A percentile compares a stretch with the other conserved stretches of the same genome.
Evolutionary conservation across 2,113 vertebrate species (phyloP).

Genomic region (Plecotus auritus): DNA sequence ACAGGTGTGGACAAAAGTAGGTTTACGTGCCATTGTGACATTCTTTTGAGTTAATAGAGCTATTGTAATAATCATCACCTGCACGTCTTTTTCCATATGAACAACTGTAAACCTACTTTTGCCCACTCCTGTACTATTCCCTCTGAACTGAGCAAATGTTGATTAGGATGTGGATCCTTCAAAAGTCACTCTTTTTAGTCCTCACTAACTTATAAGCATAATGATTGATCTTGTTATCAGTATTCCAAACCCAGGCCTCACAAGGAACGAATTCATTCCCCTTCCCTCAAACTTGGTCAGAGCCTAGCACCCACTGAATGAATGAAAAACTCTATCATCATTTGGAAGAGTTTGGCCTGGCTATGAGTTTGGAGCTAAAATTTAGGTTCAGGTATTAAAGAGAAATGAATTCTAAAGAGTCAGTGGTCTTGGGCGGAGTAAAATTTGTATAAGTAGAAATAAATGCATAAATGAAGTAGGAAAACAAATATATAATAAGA

Average conservation of each 20-base stretch:
- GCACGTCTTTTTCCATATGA: no score
- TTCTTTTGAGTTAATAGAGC: no score
- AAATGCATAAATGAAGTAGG: neutral
- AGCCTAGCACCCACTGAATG: neutral
- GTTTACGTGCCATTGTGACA: no score
- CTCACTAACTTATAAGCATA: neutral
- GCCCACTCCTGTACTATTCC: neutral
- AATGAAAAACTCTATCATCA: neutral
- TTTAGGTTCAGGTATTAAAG: neutral
- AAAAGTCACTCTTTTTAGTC: neutral
- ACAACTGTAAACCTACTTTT: no score
- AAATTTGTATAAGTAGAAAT: neutral
- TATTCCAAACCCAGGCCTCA: neutral
- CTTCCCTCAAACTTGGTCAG: neutral
- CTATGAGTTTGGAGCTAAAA: neutral
- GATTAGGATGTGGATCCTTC: neutral
- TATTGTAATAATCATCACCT: no score
- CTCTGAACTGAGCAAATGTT: neutral
- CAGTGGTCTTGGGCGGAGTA: neutral
- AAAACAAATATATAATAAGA: neutral
- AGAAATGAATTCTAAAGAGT: neutral
- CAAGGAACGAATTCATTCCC: neutral
- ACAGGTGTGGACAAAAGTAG: neutral
- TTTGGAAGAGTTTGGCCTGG: neutral
- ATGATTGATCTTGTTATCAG: neutral